A percentile compares a stretch with the other conserved stretches of the same genome.
phyloP scores from a whole-genome alignment of 2,888 invertebrate species.

The Leucophora obtusa region DNA sequence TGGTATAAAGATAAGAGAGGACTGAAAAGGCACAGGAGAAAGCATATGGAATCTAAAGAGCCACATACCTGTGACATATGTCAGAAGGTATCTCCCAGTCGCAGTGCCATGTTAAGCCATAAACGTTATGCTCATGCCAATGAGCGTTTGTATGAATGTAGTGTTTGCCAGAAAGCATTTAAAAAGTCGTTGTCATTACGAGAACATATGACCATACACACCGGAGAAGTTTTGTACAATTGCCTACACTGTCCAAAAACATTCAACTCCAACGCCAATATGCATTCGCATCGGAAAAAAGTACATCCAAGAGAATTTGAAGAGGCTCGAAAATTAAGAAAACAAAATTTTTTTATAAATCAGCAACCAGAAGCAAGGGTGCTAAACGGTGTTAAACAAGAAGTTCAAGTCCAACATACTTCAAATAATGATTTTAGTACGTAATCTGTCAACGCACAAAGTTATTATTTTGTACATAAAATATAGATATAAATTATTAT shows the following conservation, averaged over 20 bases:
- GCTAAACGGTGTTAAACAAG: background rate
- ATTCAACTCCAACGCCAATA: conserved; percentile 78
- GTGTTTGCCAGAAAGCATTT: conserved; percentile 32
- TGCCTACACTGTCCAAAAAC: conserved; percentile 77
- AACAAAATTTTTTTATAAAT: conserved; percentile 14
- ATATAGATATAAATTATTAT: too few relatives aligned
- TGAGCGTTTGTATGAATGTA: conserved; percentile 33
- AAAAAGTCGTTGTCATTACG: conserved; percentile 33
- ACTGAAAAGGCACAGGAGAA: conserved; percentile 75
- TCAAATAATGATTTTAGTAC: too few relatives aligned
- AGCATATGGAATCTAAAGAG: conserved; percentile 74
- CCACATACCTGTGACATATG: conserved; percentile 77
- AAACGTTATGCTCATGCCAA: conserved; percentile 62
- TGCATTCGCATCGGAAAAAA: conserved; percentile 77
- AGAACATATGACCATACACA: conserved; percentile 78
- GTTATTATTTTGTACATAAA: too few relatives aligned
- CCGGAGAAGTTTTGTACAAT: conserved; percentile 76
- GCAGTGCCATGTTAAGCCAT: conserved; percentile 74
- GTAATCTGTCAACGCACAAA: too few relatives aligned
- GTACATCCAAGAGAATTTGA: conserved; percentile 74
- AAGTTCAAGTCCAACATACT: background rate
- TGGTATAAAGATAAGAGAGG: conserved; percentile 76
- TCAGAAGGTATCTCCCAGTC: conserved; percentile 75
- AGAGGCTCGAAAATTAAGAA: conserved; percentile 29
- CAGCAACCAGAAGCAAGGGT: background rate